Evolutionary conservation across 2,113 vertebrate species (phyloP).

Genomic region (Muntiacus muntjak): DNA sequence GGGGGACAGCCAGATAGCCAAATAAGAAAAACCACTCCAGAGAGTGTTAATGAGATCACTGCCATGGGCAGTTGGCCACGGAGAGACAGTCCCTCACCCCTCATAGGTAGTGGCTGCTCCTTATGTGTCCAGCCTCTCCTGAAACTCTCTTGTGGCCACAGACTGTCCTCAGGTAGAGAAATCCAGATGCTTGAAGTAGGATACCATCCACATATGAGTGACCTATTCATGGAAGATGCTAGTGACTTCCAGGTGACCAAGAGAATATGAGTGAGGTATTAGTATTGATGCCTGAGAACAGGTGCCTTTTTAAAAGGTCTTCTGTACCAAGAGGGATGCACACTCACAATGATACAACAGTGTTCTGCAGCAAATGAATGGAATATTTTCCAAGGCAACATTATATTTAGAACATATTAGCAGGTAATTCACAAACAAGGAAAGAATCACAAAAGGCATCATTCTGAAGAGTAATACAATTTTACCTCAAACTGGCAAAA

Average conservation of each 20-base stretch:
- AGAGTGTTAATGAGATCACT: background rate
- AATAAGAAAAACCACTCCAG: background rate
- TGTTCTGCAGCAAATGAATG: background rate
- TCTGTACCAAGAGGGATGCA: background rate
- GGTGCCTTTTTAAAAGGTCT: background rate
- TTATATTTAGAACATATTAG: background rate
- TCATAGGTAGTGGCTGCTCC: background rate
- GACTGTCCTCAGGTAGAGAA: background rate
- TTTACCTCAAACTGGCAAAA: background rate
- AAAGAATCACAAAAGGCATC: background rate
- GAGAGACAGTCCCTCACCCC: background rate
- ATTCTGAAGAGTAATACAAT: background rate
- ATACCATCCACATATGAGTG: background rate
- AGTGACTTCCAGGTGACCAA: background rate
- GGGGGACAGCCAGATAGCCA: background rate
- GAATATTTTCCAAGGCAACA: background rate
- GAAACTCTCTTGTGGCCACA: background rate
- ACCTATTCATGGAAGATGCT: background rate
- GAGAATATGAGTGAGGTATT: background rate
- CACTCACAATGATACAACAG: background rate
- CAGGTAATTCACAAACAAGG: background rate
- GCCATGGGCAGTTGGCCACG: accelerated
- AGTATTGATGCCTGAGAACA: background rate
- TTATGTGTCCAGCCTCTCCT: background rate
- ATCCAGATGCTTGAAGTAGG: background rate